These are phyloP conservation scores for Myiozetetes cayanensis DNA, from an alignment of 2,113 vertebrate genomes.

Conservation along the genomic window DNA sequence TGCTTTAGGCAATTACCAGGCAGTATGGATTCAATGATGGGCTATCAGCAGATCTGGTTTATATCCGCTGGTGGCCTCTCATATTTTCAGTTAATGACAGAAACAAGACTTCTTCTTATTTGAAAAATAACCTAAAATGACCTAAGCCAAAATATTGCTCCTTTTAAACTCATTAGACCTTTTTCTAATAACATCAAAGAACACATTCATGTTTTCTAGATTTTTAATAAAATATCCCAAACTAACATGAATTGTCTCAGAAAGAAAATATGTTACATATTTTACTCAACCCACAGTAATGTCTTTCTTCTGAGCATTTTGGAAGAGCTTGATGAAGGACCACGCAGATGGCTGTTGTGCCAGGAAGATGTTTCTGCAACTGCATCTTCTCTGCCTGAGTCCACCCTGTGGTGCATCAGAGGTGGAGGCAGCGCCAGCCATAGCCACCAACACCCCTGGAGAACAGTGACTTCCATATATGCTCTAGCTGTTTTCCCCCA, in stretches of 20 bases:
- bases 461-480: not conserved
- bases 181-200: not conserved
- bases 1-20: not conserved
- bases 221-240: not conserved
- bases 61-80: not conserved
- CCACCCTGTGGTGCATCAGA: not conserved
- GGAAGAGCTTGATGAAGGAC: not conserved
- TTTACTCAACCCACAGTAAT: not conserved
- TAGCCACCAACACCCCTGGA: fast-evolving
- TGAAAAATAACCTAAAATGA: not conserved
- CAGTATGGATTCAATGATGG: not conserved
- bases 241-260: not conserved
- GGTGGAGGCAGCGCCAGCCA: not conserved
- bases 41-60: not conserved
- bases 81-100: not conserved
- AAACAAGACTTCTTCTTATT: not conserved
- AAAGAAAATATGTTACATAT: not conserved
- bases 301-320: not conserved
- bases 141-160: not conserved
- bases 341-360: not conserved
- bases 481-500: not conserved
- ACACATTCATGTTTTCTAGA: not conserved
- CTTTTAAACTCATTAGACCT: not conserved
- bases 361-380: fast-evolving
- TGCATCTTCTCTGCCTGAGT: fast-evolving